phyloP scores from a whole-genome alignment of 2,888 invertebrate genomes.

The Lacanobia wlatinum region DNA sequence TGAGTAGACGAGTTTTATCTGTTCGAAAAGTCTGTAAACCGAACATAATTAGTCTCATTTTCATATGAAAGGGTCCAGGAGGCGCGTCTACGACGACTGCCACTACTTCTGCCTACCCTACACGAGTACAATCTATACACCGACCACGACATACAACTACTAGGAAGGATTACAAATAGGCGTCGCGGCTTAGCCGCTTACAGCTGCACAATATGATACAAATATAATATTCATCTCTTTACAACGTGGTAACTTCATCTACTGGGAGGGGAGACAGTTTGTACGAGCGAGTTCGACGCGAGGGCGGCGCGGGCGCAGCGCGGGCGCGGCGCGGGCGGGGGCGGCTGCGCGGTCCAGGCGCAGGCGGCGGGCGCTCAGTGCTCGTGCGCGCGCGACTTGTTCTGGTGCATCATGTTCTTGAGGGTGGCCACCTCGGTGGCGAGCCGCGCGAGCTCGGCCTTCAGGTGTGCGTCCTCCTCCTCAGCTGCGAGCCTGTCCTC shows the following conservation, averaged over 20 bases:
- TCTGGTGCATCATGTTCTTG: slow-evolving; percentile 95
- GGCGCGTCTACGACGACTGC: slow-evolving; percentile 67
- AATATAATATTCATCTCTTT: slow-evolving; percentile 85
- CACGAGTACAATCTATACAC: slow-evolving; percentile 74
- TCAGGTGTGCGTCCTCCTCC: slow-evolving; percentile 94
- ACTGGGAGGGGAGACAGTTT: slow-evolving; percentile 84
- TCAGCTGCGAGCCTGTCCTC: slow-evolving; percentile 84
- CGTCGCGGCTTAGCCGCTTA: slow-evolving; percentile 86
- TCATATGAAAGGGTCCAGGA: slow-evolving; percentile 72
- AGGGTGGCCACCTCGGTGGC: slow-evolving; percentile 98
- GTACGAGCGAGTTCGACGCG: slow-evolving; percentile 81
- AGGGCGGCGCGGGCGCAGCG: slow-evolving; percentile 58
- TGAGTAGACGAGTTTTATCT: slow-evolving; percentile 90
- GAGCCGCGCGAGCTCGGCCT: slow-evolving; percentile 96
- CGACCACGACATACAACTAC: slow-evolving; percentile 84
- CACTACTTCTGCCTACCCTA: slow-evolving; percentile 73
- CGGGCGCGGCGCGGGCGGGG: slow-evolving; percentile 64
- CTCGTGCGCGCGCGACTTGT: slow-evolving; percentile 88
- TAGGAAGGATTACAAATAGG: slow-evolving; percentile 88
- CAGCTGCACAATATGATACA: slow-evolving; percentile 89
- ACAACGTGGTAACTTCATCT: slow-evolving; percentile 89
- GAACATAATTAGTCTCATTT: slow-evolving; percentile 84
- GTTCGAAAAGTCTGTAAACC: slow-evolving; percentile 89
- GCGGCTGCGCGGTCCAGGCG: slow-evolving; percentile 78
- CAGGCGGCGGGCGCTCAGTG: slow-evolving; percentile 83